Conservation (phyloP, 2,888 invertebrate species). For the Lasioglossum villosulum region DNA sequence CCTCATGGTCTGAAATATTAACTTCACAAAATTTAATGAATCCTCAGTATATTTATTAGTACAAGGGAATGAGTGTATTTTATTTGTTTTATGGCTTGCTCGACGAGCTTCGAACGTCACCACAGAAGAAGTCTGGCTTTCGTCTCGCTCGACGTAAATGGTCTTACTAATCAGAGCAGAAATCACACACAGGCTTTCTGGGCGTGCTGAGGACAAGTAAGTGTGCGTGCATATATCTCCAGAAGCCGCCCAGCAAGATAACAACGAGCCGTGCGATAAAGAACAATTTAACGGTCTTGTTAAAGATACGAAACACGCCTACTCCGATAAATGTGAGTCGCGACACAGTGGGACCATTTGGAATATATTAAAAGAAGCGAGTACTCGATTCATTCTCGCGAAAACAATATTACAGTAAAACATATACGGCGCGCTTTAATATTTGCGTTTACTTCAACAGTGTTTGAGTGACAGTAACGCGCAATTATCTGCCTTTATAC, state of each 20-base stretch:
- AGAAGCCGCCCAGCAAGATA: constrained; percentile 77
- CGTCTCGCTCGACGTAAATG: constrained; percentile 52
- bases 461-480: not conserved
- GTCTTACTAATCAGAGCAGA: constrained; percentile 60
- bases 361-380: constrained; percentile 12
- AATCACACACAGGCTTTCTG: constrained; percentile 54
- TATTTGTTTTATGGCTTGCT: constrained; percentile 27
- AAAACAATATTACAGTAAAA: constrained; percentile 1
- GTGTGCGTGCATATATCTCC: constrained; percentile 70
- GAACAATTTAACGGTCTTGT: constrained; percentile 80
- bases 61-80: constrained; percentile 23
- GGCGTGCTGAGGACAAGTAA: constrained; percentile 53
- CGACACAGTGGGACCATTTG: constrained; percentile 39
- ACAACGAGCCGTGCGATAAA: constrained; percentile 69
- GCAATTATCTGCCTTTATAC: not conserved
- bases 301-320: constrained; percentile 81
- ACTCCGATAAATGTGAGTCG: constrained; percentile 77
- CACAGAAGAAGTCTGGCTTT: constrained; percentile 41
- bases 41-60: not conserved
- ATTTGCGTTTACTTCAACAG: not conserved
- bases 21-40: not conserved
- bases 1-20: not conserved
- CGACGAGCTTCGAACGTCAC: constrained; percentile 38
- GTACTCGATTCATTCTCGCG: not conserved
- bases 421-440: not conserved